Evolutionary conservation across 1,140 invertebrate genomes (phyloP).

Genomic region (Drepana arcuata): DNA sequence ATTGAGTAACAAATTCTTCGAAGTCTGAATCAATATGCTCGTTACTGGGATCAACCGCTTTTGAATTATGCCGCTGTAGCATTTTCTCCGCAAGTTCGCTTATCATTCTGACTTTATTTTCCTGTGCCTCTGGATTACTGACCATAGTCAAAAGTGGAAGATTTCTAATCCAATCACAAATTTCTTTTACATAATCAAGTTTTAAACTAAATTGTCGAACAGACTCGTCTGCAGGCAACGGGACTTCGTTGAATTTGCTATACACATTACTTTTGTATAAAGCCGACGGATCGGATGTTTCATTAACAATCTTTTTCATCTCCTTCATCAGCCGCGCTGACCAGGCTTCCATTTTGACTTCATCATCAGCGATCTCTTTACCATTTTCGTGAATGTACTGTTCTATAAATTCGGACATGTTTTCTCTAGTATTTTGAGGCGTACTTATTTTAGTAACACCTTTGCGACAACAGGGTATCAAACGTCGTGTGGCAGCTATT

Average conservation of each 20-base stretch:
- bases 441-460: no score
- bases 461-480: no score
- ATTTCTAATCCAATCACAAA: constrained; percentile 31
- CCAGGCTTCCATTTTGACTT: constrained; percentile 24
- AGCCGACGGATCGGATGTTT: constrained; percentile 3
- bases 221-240: constrained; percentile 15
- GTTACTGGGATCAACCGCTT: constrained; percentile 6
- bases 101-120: constrained; percentile 19
- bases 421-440: no score
- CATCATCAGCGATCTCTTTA: constrained; percentile 21
- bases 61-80: constrained; percentile 9
- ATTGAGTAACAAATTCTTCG: constrained; percentile 18
- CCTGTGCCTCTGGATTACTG: constrained; percentile 6
- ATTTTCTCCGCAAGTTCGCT: constrained; percentile 25
- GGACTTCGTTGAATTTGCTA: constrained; percentile 9
- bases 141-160: constrained; percentile 20
- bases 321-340: constrained; percentile 20
- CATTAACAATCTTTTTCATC: constrained; percentile 16
- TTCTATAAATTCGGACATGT: constrained; percentile 23
- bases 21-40: constrained; percentile 9
- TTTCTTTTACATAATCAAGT: constrained; percentile 26
- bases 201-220: constrained; percentile 17
- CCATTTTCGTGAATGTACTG: constrained; percentile 19
- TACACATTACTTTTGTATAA: constrained; percentile 12
- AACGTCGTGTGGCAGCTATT: constrained; percentile 10